These are phyloP conservation scores for Tyria jacobaeae DNA, from an alignment of 2,888 invertebrate species.

Conservation along the genomic window DNA sequence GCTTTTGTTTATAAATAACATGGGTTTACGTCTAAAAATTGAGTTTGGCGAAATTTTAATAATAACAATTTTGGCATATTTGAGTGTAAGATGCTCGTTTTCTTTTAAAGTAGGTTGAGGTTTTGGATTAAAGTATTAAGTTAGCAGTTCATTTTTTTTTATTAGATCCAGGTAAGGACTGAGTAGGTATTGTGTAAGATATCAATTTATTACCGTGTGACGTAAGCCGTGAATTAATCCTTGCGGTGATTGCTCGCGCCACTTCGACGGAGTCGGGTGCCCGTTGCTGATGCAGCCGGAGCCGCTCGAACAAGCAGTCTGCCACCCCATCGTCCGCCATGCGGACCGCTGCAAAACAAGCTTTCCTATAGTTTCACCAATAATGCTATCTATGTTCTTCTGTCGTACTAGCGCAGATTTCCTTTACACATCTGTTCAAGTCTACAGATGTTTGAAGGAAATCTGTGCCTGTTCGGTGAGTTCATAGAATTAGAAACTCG, in stretches of 20 bases:
- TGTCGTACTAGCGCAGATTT: no score
- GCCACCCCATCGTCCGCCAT: conserved; percentile 81
- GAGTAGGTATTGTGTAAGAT: background rate
- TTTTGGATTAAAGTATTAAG: no score
- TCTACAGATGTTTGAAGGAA: no score
- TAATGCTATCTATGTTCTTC: no score
- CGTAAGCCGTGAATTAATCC: conserved; percentile 77
- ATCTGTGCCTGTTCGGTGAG: background rate
- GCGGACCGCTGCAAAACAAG: conserved; percentile 68
- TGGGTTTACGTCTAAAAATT: no score
- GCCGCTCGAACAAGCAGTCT: conserved; percentile 81
- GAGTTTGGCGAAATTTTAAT: no score
- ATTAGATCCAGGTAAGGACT: background rate
- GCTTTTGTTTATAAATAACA: no score
- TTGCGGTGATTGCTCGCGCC: conserved; percentile 77
- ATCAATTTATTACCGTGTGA: conserved; percentile 70
- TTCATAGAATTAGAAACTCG: background rate
- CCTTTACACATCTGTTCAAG: no score
- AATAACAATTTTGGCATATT: no score
- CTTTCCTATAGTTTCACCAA: background rate
- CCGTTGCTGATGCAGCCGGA: conserved; percentile 77
- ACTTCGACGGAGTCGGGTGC: conserved; percentile 77
- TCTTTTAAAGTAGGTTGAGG: no score
- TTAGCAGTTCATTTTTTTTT: no score
- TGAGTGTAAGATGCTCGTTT: no score